phyloP scores from a whole-genome alignment of 2,888 invertebrate species.

The Epicampocera succincta region DNA sequence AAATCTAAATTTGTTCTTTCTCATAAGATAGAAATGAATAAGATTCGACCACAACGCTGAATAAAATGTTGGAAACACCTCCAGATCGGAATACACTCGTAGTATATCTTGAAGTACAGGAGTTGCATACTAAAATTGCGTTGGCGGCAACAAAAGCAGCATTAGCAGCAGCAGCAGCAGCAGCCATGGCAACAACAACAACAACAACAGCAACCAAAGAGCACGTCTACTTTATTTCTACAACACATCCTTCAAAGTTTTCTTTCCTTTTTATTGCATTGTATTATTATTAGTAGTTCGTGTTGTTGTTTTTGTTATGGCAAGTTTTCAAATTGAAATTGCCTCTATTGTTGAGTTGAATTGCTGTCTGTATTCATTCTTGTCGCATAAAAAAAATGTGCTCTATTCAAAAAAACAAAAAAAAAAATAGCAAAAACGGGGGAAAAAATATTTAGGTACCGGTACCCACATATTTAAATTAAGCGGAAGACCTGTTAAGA shows the following conservation, averaged over 20 bases:
- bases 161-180: no score
- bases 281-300: constrained; percentile 1
- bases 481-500: constrained; percentile 39
- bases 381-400: constrained; percentile 24
- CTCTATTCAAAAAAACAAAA: background rate
- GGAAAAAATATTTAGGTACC: constrained; percentile 44
- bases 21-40: no score
- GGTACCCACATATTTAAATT: constrained; percentile 44
- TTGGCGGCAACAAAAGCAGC: constrained; percentile 54
- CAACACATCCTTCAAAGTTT: constrained; percentile 67
- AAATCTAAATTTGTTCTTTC: no score
- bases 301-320: constrained; percentile 40
- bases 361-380: constrained; percentile 43
- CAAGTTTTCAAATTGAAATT: constrained; percentile 68
- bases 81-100: no score
- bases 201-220: constrained; percentile 6
- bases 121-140: constrained; percentile 62
- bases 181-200: constrained; percentile 2
- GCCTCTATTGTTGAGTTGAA: constrained; percentile 65
- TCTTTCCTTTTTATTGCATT: constrained; percentile 51
- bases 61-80: no score
- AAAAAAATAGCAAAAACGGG: constrained; percentile 23
- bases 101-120: constrained; percentile 32
- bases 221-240: constrained; percentile 50
- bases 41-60: no score